Conservation (phyloP, 2,888 invertebrate species). For the Spatulosminthurus flaviceps region DNA sequence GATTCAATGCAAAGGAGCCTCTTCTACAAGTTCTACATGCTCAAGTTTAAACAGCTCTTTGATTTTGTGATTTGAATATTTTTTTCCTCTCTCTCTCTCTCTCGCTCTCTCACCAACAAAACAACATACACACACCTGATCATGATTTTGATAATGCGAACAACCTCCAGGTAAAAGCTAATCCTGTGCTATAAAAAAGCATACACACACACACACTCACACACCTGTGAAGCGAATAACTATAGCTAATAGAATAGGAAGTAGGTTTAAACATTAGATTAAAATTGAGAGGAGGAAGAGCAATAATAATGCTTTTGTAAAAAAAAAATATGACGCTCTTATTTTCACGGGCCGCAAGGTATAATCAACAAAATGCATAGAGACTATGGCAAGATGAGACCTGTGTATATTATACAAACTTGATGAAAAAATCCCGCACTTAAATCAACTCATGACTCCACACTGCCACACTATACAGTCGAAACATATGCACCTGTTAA, state of each 20-base stretch:
- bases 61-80: slow-evolving; percentile 8
- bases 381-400: background rate
- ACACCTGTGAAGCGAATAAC: too few species aligned
- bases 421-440: background rate
- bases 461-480: too few species aligned
- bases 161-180: background rate
- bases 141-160: background rate
- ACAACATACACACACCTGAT: slow-evolving; percentile 1
- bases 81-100: background rate
- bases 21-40: background rate
- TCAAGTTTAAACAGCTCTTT: background rate
- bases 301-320: background rate
- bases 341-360: slow-evolving; percentile 43
- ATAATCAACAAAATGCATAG: slow-evolving; percentile 34
- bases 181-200: background rate
- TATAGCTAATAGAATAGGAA: too few species aligned
- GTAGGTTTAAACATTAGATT: too few species aligned
- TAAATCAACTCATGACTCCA: slow-evolving; percentile 19
- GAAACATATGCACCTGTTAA: too few species aligned
- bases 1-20: too few species aligned
- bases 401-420: slow-evolving; percentile 1
- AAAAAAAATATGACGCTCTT: slow-evolving; percentile 24
- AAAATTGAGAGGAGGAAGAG: background rate
- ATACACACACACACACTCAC: too few species aligned
- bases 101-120: too few species aligned